A percentile compares a stretch with the other conserved stretches of the same genome.
Conservation (phyloP, 1,140 invertebrate species). For the Schlechtendalia chinensis region DNA sequence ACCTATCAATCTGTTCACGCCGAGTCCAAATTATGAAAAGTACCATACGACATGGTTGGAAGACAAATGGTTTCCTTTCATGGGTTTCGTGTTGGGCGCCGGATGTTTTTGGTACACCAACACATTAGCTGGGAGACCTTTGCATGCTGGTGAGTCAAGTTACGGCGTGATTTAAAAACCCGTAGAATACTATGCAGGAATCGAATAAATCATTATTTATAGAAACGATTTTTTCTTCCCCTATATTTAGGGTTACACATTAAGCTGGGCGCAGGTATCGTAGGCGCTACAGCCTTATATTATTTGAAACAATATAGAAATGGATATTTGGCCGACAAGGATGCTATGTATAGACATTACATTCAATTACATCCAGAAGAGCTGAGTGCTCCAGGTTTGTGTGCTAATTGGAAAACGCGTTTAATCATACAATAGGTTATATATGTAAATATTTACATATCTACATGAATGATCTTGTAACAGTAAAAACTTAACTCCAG, state of each 20-base stretch:
- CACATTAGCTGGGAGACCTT: background rate
- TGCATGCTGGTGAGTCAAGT: constrained; percentile 2
- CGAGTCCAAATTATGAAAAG: background rate
- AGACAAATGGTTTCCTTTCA: constrained; percentile 44
- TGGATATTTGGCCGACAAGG: constrained; percentile 62
- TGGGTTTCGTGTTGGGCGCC: constrained; percentile 15
- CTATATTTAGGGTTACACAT: background rate
- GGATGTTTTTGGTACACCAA: background rate
- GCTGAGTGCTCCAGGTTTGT: constrained; percentile 63
- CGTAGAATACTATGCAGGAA: background rate
- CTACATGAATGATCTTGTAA: no score
- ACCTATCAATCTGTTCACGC: constrained; percentile 13
- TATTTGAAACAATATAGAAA: constrained; percentile 25
- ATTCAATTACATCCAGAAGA: constrained; percentile 69
- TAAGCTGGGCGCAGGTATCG: background rate
- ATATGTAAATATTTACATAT: no score
- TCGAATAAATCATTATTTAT: background rate
- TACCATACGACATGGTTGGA: constrained; percentile 34
- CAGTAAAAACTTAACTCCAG: no score
- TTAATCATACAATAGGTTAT: no score
- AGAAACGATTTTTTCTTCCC: background rate
- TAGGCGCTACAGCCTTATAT: background rate
- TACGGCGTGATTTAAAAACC: no score
- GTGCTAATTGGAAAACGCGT: no score
- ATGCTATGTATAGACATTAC: constrained; percentile 68